Evolutionary conservation across 2,113 vertebrate genomes (phyloP).

Genomic region (Oncorhynchus masou): DNA sequence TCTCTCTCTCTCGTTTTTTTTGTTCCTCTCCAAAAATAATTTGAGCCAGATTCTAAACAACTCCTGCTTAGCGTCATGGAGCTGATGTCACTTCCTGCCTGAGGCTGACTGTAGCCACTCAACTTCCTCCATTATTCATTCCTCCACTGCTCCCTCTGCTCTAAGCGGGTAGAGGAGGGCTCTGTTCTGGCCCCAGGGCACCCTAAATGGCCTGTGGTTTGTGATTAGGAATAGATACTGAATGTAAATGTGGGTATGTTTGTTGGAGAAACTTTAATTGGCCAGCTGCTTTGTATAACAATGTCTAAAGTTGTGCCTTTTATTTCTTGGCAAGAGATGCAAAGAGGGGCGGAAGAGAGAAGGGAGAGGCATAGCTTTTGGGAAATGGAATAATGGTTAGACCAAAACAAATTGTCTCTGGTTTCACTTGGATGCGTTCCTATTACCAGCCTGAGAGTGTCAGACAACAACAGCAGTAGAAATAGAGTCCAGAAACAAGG

Average conservation of each 20-base stretch:
- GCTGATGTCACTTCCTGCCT: slow-evolving; percentile 75
- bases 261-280: slow-evolving; percentile 58
- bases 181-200: slow-evolving; percentile 48
- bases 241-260: slow-evolving; percentile 69
- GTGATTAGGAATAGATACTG: slow-evolving; percentile 71
- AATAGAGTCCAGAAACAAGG: slow-evolving; percentile 53
- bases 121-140: slow-evolving; percentile 74
- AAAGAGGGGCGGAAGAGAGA: slow-evolving; percentile 65
- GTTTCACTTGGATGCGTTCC: slow-evolving; percentile 68
- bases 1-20: slow-evolving; percentile 46
- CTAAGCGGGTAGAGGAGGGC: slow-evolving; percentile 41
- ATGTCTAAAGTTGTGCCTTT: slow-evolving; percentile 70
- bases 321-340: slow-evolving; percentile 70
- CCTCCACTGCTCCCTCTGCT: slow-evolving; percentile 56
- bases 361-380: slow-evolving; percentile 69
- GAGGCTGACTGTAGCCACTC: slow-evolving; percentile 65
- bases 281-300: slow-evolving; percentile 75
- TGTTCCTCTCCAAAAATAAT: slow-evolving; percentile 21
- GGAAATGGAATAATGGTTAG: slow-evolving; percentile 70
- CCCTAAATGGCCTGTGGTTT: slow-evolving; percentile 60
- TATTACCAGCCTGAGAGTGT: slow-evolving; percentile 70
- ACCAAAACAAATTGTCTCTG: slow-evolving; percentile 74
- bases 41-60: slow-evolving; percentile 75
- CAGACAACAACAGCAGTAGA: slow-evolving; percentile 63
- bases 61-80: slow-evolving; percentile 67